Evolutionary conservation across 2,888 invertebrate genomes (phyloP).

Genomic region (Sarcophaga rosellei): DNA sequence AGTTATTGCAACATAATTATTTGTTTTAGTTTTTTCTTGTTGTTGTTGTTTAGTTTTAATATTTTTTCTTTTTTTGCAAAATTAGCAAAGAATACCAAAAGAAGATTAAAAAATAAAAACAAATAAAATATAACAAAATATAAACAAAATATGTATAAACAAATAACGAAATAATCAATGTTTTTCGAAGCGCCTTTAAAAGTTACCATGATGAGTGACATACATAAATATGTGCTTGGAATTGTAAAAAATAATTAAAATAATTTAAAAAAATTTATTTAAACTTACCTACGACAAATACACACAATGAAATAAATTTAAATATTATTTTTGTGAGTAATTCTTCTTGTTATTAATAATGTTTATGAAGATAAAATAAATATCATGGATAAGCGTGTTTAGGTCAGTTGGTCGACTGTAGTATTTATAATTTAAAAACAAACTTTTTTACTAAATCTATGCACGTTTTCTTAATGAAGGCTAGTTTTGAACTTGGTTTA

Average conservation of each 20-base stretch:
- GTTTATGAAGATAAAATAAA: background rate
- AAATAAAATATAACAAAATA: background rate
- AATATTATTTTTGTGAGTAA: background rate
- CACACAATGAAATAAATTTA: background rate
- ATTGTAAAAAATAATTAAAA: conserved; percentile 20
- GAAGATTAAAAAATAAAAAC: background rate
- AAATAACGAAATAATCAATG: background rate
- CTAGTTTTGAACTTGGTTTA: no score
- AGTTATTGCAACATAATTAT: conserved; percentile 49
- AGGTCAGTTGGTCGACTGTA: no score
- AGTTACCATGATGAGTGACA: conserved; percentile 26
- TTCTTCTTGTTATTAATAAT: background rate
- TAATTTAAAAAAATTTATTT: background rate
- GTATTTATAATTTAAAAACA: no score
- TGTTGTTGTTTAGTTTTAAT: conserved; percentile 16
- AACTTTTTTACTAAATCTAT: background rate
- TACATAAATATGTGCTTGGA: conserved; percentile 43
- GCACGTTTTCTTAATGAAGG: conserved; percentile 46
- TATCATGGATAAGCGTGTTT: no score
- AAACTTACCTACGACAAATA: background rate
- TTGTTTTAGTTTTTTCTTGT: conserved; percentile 7
- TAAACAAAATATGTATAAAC: no score
- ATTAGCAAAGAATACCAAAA: conserved; percentile 18
- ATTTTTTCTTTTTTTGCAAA: no score
- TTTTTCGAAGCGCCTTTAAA: conserved; percentile 28